A percentile compares a stretch with the other conserved stretches of the same genome.
These are phyloP conservation scores for Psettodes erumei DNA, from an alignment of 2,113 vertebrate species.

Conservation along the genomic window DNA sequence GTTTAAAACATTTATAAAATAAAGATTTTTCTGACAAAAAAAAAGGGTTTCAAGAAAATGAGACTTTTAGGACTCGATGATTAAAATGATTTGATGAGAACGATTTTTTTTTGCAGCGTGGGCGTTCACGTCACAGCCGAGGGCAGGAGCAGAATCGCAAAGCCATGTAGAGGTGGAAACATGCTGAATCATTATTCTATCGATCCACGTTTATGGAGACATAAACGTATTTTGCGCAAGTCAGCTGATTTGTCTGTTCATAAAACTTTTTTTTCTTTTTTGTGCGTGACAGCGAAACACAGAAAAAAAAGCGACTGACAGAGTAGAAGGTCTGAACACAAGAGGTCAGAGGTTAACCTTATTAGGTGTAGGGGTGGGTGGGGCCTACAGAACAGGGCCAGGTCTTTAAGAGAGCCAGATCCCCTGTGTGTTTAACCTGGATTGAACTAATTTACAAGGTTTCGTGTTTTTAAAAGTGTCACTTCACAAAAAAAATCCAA, in stretches of 20 bases:
- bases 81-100: background rate
- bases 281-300: background rate
- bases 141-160: background rate
- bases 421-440: slow-evolving; percentile 22
- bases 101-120: background rate
- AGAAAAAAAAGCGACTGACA: background rate
- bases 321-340: background rate
- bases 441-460: slow-evolving; percentile 15
- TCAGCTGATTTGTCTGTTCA: background rate
- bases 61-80: background rate
- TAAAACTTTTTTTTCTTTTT: background rate
- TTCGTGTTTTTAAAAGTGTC: background rate
- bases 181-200: slow-evolving; percentile 1
- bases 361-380: background rate
- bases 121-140: too few species aligned
- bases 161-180: background rate
- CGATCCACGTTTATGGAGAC: background rate
- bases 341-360: slow-evolving; percentile 20
- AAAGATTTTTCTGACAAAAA: too few species aligned
- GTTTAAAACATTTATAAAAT: background rate
- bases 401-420: background rate
- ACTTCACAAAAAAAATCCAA: background rate
- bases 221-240: too few species aligned
- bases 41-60: background rate
- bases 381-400: background rate